These are phyloP conservation scores for Orycteropus afer DNA, from an alignment of 2,113 vertebrate genomes.

Conservation along the genomic window DNA sequence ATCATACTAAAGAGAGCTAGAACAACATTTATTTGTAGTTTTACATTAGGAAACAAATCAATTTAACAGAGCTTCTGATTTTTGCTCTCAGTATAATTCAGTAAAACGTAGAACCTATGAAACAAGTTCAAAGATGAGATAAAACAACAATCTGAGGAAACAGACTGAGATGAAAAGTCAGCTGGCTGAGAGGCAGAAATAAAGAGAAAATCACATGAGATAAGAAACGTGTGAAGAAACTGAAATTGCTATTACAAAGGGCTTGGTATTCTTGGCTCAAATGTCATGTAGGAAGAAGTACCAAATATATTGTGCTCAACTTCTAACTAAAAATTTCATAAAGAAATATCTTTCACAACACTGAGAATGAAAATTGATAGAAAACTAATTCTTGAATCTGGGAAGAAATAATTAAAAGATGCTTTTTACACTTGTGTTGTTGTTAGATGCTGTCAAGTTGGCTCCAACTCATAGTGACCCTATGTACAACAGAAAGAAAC, in stretches of 20 bases:
- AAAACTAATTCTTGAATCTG: not conserved
- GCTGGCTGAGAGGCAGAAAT: not conserved
- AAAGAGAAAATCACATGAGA: not conserved
- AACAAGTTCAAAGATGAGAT: constrained; percentile 30
- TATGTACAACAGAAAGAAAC: too few species aligned
- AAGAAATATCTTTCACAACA: not conserved
- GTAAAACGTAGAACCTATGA: constrained; percentile 45
- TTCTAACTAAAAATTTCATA: not conserved
- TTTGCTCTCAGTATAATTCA: constrained; percentile 10
- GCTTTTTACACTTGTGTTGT: too few species aligned
- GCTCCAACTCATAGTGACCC: too few species aligned
- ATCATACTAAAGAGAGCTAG: not conserved
- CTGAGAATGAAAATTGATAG: not conserved
- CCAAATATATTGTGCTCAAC: not conserved
- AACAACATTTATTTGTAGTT: not conserved
- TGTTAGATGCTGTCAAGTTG: too few species aligned
- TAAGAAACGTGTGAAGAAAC: constrained; percentile 24
- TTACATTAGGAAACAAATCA: constrained; percentile 33
- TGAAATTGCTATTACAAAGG: not conserved
- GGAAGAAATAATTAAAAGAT: not conserved
- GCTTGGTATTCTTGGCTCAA: not conserved
- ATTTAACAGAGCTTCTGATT: not conserved
- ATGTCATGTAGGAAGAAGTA: not conserved
- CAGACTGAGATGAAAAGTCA: constrained; percentile 27
- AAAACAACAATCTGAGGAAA: constrained; percentile 40